Conservation (phyloP, 2,113 vertebrate species). For the Tetrao urogallus region DNA sequence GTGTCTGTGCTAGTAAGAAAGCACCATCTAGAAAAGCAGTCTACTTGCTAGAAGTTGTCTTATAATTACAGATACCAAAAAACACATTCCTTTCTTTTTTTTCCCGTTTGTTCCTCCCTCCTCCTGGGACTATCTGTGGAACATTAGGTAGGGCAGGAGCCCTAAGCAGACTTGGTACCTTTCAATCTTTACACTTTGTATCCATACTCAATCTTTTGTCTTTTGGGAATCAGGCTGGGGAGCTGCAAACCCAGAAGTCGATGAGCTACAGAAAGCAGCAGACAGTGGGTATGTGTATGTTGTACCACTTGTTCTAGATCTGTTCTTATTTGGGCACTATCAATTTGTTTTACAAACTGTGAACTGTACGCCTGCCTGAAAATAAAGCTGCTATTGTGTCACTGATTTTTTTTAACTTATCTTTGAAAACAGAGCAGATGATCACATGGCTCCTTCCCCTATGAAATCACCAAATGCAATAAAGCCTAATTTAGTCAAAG, state of each 20-base stretch:
- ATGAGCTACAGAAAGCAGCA: conserved; percentile 48
- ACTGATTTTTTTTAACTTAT: conserved; percentile 24
- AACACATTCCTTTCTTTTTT: neutral
- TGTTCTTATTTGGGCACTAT: neutral
- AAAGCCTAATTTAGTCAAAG: conserved; percentile 27
- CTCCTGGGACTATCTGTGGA: neutral
- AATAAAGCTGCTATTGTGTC: conserved; percentile 37
- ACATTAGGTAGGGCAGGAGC: neutral
- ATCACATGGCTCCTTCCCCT: conserved; percentile 27
- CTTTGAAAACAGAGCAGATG: conserved; percentile 65
- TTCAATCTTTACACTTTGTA: neutral
- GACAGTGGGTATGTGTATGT: conserved; percentile 73
- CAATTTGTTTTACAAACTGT: neutral
- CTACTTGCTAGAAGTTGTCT: neutral
- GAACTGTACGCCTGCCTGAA: neutral
- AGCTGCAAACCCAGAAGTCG: conserved; percentile 35
- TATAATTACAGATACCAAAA: conserved; percentile 6
- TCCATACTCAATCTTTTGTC: neutral
- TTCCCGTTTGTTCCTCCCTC: neutral
- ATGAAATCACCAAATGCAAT: conserved; percentile 57
- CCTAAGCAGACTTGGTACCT: neutral
- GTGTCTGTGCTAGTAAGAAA: neutral
- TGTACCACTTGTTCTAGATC: neutral
- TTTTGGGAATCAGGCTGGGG: conserved; percentile 79
- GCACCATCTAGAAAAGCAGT: neutral